Evolutionary conservation across 2,113 vertebrate species (phyloP).

Genomic region (Spheniscus mendiculus): DNA sequence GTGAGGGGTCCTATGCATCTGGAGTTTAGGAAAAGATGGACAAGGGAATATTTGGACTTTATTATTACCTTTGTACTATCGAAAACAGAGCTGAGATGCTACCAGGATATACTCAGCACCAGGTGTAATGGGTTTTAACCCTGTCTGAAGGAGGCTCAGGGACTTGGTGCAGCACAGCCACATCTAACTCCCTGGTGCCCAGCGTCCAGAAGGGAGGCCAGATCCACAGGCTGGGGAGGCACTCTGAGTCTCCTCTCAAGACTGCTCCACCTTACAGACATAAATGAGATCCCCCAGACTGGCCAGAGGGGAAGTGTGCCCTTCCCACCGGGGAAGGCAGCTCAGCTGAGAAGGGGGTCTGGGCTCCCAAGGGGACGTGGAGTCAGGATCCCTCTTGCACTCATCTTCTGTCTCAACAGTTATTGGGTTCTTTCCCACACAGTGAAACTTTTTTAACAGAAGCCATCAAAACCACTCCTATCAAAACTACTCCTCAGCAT

Average conservation of each 20-base stretch:
- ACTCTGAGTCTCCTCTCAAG: neutral
- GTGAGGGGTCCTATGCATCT: neutral
- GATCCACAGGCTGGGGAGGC: neutral
- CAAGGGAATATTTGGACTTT: neutral
- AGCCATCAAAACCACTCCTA: neutral
- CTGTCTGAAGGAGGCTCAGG: neutral
- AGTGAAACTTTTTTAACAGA: neutral
- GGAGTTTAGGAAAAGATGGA: neutral
- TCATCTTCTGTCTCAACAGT: fast-evolving
- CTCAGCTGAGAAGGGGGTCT: neutral
- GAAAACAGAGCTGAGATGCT: neutral
- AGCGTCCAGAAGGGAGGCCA: neutral
- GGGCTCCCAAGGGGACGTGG: fast-evolving
- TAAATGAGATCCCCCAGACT: neutral
- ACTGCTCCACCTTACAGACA: neutral
- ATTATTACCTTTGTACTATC: neutral
- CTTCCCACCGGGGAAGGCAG: neutral
- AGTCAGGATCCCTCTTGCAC: neutral
- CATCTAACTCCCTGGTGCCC: neutral
- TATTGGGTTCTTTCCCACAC: neutral
- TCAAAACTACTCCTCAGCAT: neutral
- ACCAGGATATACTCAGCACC: neutral
- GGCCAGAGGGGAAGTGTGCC: neutral
- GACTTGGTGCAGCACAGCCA: neutral
- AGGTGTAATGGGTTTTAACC: neutral